Evolutionary conservation across 2,113 vertebrate genomes (phyloP).

Genomic region (Pachycephala philippinensis): DNA sequence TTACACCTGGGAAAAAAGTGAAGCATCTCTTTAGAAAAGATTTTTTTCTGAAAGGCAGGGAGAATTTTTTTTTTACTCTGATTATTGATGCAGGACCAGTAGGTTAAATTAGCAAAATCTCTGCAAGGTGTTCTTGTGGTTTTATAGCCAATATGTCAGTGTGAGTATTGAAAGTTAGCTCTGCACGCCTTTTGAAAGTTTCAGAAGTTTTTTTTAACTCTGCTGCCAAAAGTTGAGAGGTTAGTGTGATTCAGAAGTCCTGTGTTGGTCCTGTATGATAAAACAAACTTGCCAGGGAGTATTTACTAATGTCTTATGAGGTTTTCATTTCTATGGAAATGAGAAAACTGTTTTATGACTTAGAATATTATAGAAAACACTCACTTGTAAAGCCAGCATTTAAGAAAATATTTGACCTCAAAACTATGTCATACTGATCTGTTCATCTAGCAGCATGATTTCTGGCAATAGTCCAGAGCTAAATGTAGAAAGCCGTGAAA

Average conservation of each 20-base stretch:
- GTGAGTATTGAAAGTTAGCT: not conserved
- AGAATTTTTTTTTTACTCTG: not conserved
- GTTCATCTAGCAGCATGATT: not conserved
- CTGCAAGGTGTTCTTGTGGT: not conserved
- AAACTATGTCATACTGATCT: constrained; percentile 16
- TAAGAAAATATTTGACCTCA: constrained; percentile 47
- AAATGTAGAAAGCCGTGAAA: constrained; percentile 47
- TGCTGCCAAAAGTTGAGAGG: not conserved
- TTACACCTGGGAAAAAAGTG: not conserved
- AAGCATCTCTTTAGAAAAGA: not conserved
- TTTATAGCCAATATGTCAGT: not conserved
- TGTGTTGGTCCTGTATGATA: not conserved
- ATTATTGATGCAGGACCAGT: not conserved
- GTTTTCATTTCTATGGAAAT: not conserved
- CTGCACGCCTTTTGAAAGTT: not conserved
- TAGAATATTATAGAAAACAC: not conserved
- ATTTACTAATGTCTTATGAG: not conserved
- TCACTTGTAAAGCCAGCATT: not conserved
- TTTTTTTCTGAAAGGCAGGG: not conserved
- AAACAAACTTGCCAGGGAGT: not conserved
- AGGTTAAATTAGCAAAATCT: not conserved
- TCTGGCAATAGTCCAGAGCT: constrained; percentile 37
- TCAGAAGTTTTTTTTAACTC: not conserved
- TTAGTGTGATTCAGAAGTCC: not conserved
- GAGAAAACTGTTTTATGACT: not conserved